Conservation (phyloP, 2,888 invertebrate species). For the Kryphioiulus occultus region DNA sequence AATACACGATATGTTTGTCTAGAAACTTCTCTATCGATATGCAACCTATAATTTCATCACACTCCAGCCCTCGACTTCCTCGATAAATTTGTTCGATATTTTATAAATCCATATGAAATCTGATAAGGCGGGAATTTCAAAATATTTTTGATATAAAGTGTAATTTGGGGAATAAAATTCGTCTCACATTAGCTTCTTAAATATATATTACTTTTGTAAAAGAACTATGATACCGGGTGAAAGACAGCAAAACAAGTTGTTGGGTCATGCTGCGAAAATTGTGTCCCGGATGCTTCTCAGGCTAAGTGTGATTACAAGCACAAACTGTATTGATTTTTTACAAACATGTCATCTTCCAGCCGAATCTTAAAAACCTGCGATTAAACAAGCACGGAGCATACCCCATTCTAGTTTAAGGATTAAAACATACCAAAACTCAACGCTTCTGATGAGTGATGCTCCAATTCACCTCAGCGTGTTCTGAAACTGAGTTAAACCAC, state of each 20-base stretch:
- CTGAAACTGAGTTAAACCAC: neutral
- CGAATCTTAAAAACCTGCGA: neutral
- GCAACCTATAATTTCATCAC: neutral
- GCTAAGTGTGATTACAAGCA: neutral
- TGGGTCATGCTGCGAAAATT: neutral
- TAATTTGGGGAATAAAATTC: neutral
- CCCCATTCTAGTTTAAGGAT: neutral
- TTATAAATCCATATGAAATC: neutral
- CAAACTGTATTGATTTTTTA: neutral
- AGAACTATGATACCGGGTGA: neutral
- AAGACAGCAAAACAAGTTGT: neutral
- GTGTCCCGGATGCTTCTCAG: neutral
- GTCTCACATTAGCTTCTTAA: neutral
- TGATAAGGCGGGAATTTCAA: conserved; percentile 5
- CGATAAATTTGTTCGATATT: neutral
- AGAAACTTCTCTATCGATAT: neutral
- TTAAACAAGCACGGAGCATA: neutral
- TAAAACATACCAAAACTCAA: neutral
- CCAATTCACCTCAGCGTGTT: neutral
- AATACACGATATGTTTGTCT: neutral
- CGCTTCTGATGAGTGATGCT: neutral
- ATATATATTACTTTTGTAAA: neutral
- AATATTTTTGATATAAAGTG: neutral
- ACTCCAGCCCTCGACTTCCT: neutral
- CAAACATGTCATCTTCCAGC: neutral